Evolutionary conservation across 2,888 invertebrate genomes (phyloP).

Genomic region (Chorisops tibialis): DNA sequence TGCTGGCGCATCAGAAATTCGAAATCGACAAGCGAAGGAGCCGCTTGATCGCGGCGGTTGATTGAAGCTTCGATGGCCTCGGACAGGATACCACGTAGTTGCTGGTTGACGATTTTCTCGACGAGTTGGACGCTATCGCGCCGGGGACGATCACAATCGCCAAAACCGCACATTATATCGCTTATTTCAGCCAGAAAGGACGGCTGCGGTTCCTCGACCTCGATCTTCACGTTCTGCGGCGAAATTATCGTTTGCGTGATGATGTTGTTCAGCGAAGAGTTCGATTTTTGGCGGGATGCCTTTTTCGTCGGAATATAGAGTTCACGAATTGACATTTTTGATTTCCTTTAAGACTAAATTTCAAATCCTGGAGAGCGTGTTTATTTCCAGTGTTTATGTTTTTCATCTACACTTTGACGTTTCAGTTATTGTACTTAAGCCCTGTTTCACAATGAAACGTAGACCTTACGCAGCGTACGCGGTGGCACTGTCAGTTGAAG

Average conservation of each 20-base stretch:
- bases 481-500: too few species aligned
- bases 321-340: neutral
- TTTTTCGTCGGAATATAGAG: conserved; percentile 9
- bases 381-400: too few species aligned
- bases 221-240: conserved; percentile 24
- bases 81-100: conserved; percentile 72
- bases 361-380: too few species aligned
- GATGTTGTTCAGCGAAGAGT: conserved; percentile 7
- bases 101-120: conserved; percentile 78
- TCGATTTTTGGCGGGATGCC: conserved; percentile 12
- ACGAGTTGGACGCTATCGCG: conserved; percentile 78
- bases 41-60: conserved; percentile 61
- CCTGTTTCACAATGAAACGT: too few species aligned
- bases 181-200: conserved; percentile 63
- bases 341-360: too few species aligned
- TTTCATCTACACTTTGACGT: too few species aligned
- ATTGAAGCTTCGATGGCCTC: conserved; percentile 69
- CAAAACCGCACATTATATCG: conserved; percentile 90
- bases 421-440: too few species aligned
- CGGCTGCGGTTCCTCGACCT: conserved; percentile 41
- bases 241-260: conserved; percentile 7
- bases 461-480: too few species aligned
- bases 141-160: conserved; percentile 79
- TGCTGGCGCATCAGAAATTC: conserved; percentile 81
- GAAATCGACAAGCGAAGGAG: conserved; percentile 61